Evolutionary conservation across 2,888 invertebrate genomes (phyloP), one percentile per base, ranked within the genome.

Genomic region (Eupelmus urozonus): DNA sequence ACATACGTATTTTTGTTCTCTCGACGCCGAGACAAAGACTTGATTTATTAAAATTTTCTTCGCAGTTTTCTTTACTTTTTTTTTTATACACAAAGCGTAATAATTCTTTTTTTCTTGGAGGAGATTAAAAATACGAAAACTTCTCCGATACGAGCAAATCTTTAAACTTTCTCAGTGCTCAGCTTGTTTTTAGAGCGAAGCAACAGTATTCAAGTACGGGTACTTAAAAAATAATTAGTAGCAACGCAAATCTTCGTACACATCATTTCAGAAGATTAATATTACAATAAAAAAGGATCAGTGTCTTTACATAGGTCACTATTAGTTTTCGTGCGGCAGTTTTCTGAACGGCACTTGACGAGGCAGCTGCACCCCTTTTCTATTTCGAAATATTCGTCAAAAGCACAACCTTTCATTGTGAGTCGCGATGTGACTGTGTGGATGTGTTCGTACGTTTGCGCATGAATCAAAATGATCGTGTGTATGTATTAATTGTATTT

Each of bases 341-440:
- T 62, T 45, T 53, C 5, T 34, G 23, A 72, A 62, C 72, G 27
- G 72, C 72, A 72, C 72, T 72, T 72, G 40, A 63, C 62, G 62
- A 72, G 72, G 53, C 34, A 25, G 49, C 27, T 29, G 57, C 45
- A 59, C 20, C 45, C 20, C 51, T 27, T 59, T n/a, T n/a, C n/a
- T n/a, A n/a, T n/a, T n/a, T n/a, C 23, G 20, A 70, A 70, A 69
- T 62, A 62, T 51, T 62, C 53, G 53, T 62, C 53, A 34, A 72
- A 72, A 72, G 72, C 72, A 72, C 72, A 72, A 72, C 72, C 72
- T 20, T 72, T 71, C 13, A 9, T 34, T 34, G 29, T 29, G 18
- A 18, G 23, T 23, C 49, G 18, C 45, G 60, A 40, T 11, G 57
- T 49, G 2, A 20, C 27, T 45, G 9, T 67, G 34, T 59, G 40